Evolutionary conservation across 1,140 invertebrate genomes (phyloP), one percentile per base, ranked within the genome.

Genomic region (Zaprionus lachaisei): DNA sequence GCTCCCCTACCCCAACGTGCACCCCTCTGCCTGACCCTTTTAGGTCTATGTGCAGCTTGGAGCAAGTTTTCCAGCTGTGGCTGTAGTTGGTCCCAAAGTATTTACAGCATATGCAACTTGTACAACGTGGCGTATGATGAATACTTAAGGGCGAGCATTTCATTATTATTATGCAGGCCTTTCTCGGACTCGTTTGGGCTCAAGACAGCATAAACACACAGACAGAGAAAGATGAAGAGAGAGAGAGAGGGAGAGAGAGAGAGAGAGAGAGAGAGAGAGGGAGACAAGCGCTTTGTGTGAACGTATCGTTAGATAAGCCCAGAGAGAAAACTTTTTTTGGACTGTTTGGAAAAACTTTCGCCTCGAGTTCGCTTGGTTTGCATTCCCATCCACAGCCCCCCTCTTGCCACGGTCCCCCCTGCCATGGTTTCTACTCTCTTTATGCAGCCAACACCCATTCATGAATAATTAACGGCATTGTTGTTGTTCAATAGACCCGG

Each of bases 401-500:
- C n/a, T 12, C 11, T 12, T 3, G 0, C 68, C 72, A 71, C 81
- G 65, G 64, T 57, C 69, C 64, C 68, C 61, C 64, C 72, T 61
- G 65, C 69, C 38, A 6, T 7, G 28, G 28, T 31, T 31, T 31
- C 28, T 31, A 31, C 28, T 31, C 41, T 20, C 66, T 70, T 75
- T 84, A 67, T 63, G 60, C 68, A 62, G 55, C 75, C 76, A 81
- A 71, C 76, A 81, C 72, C 77, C 71, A 84, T 90, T 89, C 84
- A 89, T 89, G 84, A 89, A 89, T 89, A 89, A 89, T 89, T 89
- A 89, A 89, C 84, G 81, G 72, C 78, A 69, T 89, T 89, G 84
- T 90, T 90, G 84, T 90, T 84, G 71, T 70, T 90, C 85, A 67
- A 87, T 87, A 79, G 74, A 49, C 37, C 78, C 64, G 62, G 66